phyloP scores from a whole-genome alignment of 2,113 vertebrate species.

The Saiga tatarica region DNA sequence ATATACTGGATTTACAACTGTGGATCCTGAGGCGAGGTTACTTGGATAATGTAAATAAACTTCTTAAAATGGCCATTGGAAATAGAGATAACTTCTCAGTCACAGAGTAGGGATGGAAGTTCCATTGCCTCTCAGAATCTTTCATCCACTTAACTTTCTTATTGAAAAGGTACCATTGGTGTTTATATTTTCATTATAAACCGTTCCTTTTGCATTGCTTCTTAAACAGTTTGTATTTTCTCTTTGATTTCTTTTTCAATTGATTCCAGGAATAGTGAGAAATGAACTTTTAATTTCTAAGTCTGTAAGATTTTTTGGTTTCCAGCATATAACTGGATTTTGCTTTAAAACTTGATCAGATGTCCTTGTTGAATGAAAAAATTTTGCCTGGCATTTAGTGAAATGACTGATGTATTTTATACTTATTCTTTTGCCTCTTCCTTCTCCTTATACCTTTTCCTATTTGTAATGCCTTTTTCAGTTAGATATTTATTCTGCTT shows the following conservation, averaged over 20 bases:
- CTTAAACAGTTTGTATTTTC: not conserved
- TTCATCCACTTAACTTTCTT: not conserved
- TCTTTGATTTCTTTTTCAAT: not conserved
- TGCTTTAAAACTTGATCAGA: conserved; percentile 1
- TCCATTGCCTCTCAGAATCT: not conserved
- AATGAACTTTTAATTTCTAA: not conserved
- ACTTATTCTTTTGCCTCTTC: not conserved
- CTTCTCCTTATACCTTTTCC: not conserved
- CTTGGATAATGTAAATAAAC: not conserved
- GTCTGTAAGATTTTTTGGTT: not conserved
- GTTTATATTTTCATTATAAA: not conserved
- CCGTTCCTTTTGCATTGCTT: not conserved
- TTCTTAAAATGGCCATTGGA: not conserved
- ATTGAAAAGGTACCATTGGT: not conserved
- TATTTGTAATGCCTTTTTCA: not conserved
- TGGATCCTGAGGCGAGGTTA: not conserved
- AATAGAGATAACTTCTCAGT: not conserved
- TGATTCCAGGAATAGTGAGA: not conserved
- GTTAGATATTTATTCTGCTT: not conserved
- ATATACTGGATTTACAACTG: not conserved
- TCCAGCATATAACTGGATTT: not conserved
- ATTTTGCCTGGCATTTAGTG: not conserved
- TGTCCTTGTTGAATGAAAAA: conserved; percentile 29
- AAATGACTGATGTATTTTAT: not conserved
- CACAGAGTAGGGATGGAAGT: not conserved